A percentile compares a stretch with the other conserved stretches of the same genome.
Conservation (phyloP, 2,888 invertebrate genomes). For the Cecidostiba fungosa region DNA sequence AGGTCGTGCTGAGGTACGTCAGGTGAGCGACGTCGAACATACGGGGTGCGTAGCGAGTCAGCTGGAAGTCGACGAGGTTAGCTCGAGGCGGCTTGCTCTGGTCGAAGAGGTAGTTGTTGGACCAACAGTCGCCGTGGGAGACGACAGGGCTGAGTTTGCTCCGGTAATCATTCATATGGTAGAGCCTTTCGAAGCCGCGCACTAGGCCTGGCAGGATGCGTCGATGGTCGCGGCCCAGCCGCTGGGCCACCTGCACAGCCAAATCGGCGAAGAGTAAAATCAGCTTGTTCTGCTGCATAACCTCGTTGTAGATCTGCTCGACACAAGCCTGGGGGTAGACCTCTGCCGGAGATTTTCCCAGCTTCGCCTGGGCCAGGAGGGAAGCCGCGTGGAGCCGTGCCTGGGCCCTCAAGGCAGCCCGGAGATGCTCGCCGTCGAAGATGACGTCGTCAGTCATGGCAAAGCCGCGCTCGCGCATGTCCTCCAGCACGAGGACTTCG, state of each 20-base stretch:
- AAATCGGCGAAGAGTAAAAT: not conserved
- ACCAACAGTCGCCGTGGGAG: conserved; percentile 47
- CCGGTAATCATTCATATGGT: not conserved
- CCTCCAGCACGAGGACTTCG: conserved; percentile 78
- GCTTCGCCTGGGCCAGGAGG: conserved; percentile 68
- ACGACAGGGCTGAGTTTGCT: not conserved
- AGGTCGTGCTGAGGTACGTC: conserved; percentile 26
- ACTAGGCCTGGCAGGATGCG: not conserved
- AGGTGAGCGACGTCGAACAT: conserved; percentile 39
- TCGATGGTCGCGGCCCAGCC: not conserved
- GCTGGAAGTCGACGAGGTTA: conserved; percentile 54
- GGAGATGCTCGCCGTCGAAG: conserved; percentile 63
- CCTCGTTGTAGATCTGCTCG: not conserved
- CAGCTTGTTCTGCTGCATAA: not conserved
- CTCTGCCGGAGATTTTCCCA: conserved; percentile 9
- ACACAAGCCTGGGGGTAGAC: not conserved
- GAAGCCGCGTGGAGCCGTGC: conserved; percentile 73
- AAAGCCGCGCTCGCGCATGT: conserved; percentile 75
- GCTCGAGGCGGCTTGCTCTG: not conserved
- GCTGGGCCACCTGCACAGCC: not conserved
- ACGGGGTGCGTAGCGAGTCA: conserved; percentile 31
- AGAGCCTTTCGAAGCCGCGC: not conserved
- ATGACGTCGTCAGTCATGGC: conserved; percentile 66
- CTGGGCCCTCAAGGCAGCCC: conserved; percentile 67
- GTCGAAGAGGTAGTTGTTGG: conserved; percentile 44